Percentiles rank a stretch among this genome's conserved stretches.
Evolutionary conservation across 2,113 vertebrate genomes (phyloP).

Genomic region (Tichodroma muraria): DNA sequence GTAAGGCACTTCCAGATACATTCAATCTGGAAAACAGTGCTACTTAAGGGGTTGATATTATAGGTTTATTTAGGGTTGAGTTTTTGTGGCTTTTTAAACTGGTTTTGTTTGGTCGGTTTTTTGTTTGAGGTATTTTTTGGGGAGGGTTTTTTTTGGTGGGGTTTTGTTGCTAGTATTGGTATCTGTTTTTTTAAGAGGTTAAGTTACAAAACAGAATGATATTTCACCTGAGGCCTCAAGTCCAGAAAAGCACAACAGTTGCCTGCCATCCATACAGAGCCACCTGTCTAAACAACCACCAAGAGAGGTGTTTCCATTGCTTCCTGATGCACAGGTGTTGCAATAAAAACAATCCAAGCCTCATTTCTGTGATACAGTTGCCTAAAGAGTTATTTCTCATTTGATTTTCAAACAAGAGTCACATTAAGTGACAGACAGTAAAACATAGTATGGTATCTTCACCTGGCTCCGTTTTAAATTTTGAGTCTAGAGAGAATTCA

Average conservation of each 20-base stretch:
- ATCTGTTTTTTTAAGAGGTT: neutral
- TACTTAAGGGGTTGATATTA: rapidly evolving
- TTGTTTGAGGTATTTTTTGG: neutral
- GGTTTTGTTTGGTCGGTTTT: neutral
- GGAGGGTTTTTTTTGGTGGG: no score
- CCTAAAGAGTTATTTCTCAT: neutral
- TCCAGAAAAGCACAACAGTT: neutral
- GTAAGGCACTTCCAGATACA: neutral
- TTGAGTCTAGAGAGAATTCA: neutral
- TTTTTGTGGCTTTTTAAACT: neutral
- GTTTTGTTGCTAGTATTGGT: neutral
- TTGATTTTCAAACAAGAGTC: neutral
- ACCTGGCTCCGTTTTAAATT: neutral
- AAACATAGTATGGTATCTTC: neutral
- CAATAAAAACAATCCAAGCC: neutral
- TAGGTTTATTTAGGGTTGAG: neutral
- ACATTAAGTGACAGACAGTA: rapidly evolving
- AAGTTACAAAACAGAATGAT: neutral
- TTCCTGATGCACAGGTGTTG: neutral
- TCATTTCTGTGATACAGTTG: neutral
- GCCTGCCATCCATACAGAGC: neutral
- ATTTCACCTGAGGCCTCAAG: neutral
- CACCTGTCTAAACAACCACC: neutral
- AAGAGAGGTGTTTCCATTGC: neutral
- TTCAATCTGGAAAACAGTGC: neutral